Conservation (phyloP, 2,888 invertebrate genomes). For the Lithosia quadra region DNA sequence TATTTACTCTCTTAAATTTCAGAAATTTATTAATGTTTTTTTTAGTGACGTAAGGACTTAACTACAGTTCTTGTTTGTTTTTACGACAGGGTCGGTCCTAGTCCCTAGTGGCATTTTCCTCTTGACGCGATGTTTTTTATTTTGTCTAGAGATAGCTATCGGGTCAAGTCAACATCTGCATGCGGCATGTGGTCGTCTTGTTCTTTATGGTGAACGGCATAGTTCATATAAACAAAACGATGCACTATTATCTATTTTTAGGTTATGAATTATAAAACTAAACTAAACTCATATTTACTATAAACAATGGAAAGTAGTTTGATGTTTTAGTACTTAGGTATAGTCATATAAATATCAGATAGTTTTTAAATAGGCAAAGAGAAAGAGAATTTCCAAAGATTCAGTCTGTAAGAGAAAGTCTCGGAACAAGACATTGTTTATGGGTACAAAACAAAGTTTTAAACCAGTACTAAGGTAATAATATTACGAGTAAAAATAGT, state of each 20-base stretch:
- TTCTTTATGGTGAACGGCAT: neutral
- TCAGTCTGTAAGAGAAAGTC: neutral
- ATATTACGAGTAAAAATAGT: conserved; percentile 2
- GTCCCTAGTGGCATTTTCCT: neutral
- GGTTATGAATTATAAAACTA: neutral
- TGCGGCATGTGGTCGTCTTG: neutral
- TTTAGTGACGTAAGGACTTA: neutral
- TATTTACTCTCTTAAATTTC: neutral
- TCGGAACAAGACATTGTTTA: neutral
- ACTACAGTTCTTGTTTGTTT: conserved; percentile 1
- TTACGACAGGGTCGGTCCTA: neutral
- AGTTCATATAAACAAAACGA: neutral
- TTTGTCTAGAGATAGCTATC: neutral
- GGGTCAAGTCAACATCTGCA: neutral
- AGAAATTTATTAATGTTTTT: neutral
- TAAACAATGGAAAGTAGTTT: neutral
- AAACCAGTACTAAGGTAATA: neutral
- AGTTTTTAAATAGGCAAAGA: neutral
- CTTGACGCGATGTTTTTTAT: neutral
- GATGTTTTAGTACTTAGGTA: no score
- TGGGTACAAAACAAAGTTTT: neutral
- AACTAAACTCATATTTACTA: neutral
- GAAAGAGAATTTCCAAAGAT: neutral
- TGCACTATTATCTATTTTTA: neutral
- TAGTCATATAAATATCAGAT: neutral